phyloP scores from a whole-genome alignment of 1,140 invertebrate genomes.

The Sitodiplosis mosellana region DNA sequence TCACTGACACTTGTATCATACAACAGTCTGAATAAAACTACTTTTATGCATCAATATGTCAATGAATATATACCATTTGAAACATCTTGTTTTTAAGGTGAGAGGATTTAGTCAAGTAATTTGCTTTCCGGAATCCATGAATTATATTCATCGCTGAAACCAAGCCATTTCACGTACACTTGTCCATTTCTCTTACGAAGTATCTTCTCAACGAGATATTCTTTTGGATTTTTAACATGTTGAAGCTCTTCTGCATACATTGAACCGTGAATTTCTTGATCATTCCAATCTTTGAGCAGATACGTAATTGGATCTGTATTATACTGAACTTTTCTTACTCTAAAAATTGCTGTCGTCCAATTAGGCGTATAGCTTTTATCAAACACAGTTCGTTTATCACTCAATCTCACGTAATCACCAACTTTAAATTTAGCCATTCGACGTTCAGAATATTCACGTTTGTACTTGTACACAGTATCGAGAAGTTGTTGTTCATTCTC shows the following conservation, averaged over 20 bases:
- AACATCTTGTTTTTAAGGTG: no score
- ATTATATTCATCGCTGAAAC: conserved; percentile 14
- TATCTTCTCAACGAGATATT: conserved; percentile 22
- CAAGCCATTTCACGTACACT: conserved; percentile 21
- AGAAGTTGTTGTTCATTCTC: conserved; percentile 14
- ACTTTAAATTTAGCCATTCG: conserved; percentile 7
- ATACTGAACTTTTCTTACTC: conserved; percentile 14
- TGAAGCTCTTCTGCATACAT: conserved; percentile 22
- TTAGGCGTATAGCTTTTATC: conserved; percentile 24
- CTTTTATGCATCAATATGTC: no score
- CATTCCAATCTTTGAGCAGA: conserved; percentile 14
- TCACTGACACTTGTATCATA: no score
- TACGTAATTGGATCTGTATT: conserved; percentile 19
- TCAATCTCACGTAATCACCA: conserved; percentile 20
- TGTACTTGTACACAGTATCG: conserved; percentile 7
- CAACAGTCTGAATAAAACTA: no score
- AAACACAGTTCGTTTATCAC: conserved; percentile 21
- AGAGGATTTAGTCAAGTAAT: background rate
- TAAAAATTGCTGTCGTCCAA: conserved; percentile 25
- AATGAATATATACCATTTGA: no score
- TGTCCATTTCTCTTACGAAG: conserved; percentile 12
- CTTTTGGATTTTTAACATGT: conserved; percentile 14
- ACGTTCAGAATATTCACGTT: conserved; percentile 9
- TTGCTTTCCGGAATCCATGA: conserved; percentile 14
- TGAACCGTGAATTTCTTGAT: conserved; percentile 13